Evolutionary conservation across 2,888 invertebrate genomes (phyloP), one percentile per base, ranked within the genome.

Genomic region (Drosophila pseudotakahashii): DNA sequence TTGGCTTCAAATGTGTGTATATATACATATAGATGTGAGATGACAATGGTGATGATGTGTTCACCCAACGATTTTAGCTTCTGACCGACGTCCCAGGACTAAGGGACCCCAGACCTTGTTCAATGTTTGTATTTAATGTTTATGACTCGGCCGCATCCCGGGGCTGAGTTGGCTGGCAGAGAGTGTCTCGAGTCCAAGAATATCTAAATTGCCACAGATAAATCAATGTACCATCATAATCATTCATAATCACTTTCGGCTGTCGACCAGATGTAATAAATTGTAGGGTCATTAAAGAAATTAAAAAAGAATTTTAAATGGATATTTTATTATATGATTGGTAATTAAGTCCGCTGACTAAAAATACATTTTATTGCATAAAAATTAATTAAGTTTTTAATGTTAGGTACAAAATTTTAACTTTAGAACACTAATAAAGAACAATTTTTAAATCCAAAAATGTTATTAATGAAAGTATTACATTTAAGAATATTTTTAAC

Each of bases 41-140:
- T 30, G 30, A 30, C 7, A 30, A 30, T 26, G 52, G 23, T 10
- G 14, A 63, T 26, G 34, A 10, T 9, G 32, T 32, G 14, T 30
- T 9, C 47, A 10, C 47, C 47, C 47, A 47, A 41, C 37, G 39
- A n/a, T 62, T 62, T 62, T 36, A 48, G 13, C 23, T 9, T 10
- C 26, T 45, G 55, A 55, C 55, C 11, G 14, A 26, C 7, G 7
- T 13, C 45, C 55, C 55, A 14, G 36, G n/a, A 45, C 26, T 13
- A 9, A 5, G n/a, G 63, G 26, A 42, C 9, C 26, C n/a, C 41
- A 26, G 10, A 34, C 3, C n/a, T 5, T 39, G 41, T 48, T 62
- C 13, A 30, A 42, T 63, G 62, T 63, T 63, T 63, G 34, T 63
- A 48, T 63, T 63, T 63, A n/a, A 26, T 48, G 64, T 63, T 63